Evolutionary conservation across 2,797 vertebrate genomes (phyloP), one percentile per base, ranked within the genome.

Genomic region (Aphelocoma californica): DNA sequence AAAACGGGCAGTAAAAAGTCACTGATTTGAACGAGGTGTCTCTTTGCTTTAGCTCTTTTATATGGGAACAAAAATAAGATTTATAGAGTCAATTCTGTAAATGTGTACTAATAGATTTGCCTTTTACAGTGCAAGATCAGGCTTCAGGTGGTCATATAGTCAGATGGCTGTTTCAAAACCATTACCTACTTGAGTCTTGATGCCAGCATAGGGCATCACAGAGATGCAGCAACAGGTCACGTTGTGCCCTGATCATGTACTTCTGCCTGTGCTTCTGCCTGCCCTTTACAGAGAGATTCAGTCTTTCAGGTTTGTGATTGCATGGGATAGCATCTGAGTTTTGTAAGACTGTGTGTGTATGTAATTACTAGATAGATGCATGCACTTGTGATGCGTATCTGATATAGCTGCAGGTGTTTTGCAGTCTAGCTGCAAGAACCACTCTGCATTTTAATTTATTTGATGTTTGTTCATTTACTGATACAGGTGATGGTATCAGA

Each of bases 301-400:
- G 42, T 50, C 70, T 64, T 57, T 70, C 70, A 18, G 78, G 67
- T 85, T 51, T 62, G 45, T 74, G 56, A 64, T 70, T 77, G 89
- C 84, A 44, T 81, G 87, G 89, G 47, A 29, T 29, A 85, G 80
- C 85, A 70, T 45, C 92, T 89, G 71, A 40, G 64, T 79, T 87
- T 90, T 54, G 10, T 91, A 58, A 72, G 86, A 36, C 44, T 26
- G 0, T 40, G 58, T 58, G 70, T 62, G 44, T 79, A 19, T 81
- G 25, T 80, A 85, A 58, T 77, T 67, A 57, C 62, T 90, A 73
- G 24, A 48, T 67, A 36, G 14, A 44, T 71, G 91, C 93, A 83
- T 88, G 92, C 80, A 60, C 51, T 86, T 58, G 32, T 73, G 74
- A 78, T 95, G 70, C 32, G 2, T 70, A 34, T 85, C 82, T 91